Evolutionary conservation across 2,113 vertebrate species (phyloP).

Genomic region (Xerus inauris): DNA sequence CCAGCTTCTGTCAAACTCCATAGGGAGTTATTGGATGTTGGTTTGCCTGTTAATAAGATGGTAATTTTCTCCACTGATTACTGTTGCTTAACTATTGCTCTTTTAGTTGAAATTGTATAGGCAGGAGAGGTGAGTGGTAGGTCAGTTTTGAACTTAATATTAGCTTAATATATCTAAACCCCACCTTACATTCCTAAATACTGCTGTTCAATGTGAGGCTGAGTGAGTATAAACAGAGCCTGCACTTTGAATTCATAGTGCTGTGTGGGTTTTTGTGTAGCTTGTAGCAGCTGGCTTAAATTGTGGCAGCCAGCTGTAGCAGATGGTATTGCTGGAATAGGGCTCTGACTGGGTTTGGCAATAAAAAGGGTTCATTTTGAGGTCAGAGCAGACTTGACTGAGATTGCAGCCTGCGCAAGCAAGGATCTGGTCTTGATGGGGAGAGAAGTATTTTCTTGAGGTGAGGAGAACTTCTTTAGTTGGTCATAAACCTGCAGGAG

Average conservation of each 20-base stretch:
- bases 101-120: conserved; percentile 6
- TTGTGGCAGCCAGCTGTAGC: conserved; percentile 54
- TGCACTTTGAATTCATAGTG: conserved; percentile 15
- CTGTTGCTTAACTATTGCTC: background rate
- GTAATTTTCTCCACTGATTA: conserved; percentile 33
- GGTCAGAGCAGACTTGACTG: conserved; percentile 12
- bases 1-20: background rate
- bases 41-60: conserved; percentile 10
- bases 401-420: background rate
- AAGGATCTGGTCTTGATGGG: conserved; percentile 8
- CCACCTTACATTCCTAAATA: conserved; percentile 42
- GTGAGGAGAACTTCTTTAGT: background rate
- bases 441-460: background rate
- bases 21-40: background rate
- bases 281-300: conserved; percentile 28
- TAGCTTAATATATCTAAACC: background rate
- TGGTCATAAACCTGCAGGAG: background rate
- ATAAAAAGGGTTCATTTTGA: conserved; percentile 53
- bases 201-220: background rate
- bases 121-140: background rate
- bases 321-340: conserved; percentile 53
- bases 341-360: background rate
- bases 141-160: background rate
- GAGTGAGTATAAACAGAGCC: background rate
- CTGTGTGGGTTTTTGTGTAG: conserved; percentile 32